phyloP scores from a whole-genome alignment of 2,797 vertebrate genomes.

The Falco cherrug region DNA sequence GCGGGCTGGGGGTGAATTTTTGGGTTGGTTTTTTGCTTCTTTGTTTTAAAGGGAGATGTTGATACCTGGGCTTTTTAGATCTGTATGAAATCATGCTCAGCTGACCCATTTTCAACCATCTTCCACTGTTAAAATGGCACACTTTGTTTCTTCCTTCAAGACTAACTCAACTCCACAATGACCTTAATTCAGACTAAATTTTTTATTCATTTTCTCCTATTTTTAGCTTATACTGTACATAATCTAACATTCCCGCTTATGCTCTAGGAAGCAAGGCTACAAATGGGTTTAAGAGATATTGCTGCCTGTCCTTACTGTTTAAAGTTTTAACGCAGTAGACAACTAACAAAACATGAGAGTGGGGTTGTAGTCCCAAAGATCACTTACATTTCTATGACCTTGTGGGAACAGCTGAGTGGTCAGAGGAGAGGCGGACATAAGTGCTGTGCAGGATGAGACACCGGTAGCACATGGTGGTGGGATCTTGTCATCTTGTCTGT shows the following conservation, averaged over 20 bases:
- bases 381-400: background rate
- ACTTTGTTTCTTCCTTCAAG: background rate
- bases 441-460: background rate
- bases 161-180: background rate
- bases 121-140: background rate
- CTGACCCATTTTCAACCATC: background rate
- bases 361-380: background rate
- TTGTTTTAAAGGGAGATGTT: background rate
- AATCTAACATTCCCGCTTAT: background rate
- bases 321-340: background rate
- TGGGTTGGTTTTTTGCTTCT: no score
- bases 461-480: accelerated
- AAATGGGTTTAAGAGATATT: background rate
- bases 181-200: background rate
- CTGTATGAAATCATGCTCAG: background rate
- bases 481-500: background rate
- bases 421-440: background rate
- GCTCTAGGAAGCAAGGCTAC: background rate
- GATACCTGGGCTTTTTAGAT: background rate
- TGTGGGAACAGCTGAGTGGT: background rate
- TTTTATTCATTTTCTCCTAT: background rate
- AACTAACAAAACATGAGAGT: background rate
- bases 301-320: background rate
- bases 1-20: background rate
- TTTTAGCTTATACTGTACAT: background rate